These are phyloP conservation scores for Caretta caretta DNA, from an alignment of 2,113 vertebrate genomes.

Conservation along the genomic window DNA sequence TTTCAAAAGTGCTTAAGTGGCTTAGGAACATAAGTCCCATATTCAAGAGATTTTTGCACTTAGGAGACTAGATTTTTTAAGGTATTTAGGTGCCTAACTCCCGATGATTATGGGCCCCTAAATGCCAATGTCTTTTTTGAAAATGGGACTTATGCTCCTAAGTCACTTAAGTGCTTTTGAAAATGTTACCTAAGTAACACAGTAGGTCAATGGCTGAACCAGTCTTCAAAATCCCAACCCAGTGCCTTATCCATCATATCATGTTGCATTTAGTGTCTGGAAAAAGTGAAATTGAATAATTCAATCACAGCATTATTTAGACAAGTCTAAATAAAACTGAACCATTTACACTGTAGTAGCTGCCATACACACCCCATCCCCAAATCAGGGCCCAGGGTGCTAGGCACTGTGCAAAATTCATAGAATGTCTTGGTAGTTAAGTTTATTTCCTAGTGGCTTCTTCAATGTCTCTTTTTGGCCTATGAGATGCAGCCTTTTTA, in stretches of 20 bases:
- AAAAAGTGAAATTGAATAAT: not conserved
- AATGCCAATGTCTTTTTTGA: not conserved
- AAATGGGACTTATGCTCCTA: not conserved
- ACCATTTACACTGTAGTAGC: not conserved
- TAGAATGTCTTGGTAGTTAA: not conserved
- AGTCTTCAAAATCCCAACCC: not conserved
- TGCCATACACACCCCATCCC: not conserved
- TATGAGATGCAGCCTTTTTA: not conserved
- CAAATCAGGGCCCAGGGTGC: not conserved
- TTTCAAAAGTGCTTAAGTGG: no score
- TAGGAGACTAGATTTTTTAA: no score
- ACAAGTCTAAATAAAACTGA: not conserved
- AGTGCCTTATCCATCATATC: not conserved
- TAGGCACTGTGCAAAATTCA: not conserved
- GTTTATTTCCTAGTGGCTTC: not conserved
- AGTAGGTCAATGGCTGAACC: not conserved
- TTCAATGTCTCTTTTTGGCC: not conserved
- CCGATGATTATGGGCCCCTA: fast-evolving
- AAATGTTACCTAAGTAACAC: not conserved
- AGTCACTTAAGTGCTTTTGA: not conserved
- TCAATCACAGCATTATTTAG: not conserved
- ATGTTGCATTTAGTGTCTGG: not conserved
- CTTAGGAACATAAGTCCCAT: no score
- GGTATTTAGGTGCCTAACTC: not conserved
- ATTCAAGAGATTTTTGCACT: no score